phyloP scores from a whole-genome alignment of 2,888 invertebrate genomes.

The Pasiphila rectangulata region DNA sequence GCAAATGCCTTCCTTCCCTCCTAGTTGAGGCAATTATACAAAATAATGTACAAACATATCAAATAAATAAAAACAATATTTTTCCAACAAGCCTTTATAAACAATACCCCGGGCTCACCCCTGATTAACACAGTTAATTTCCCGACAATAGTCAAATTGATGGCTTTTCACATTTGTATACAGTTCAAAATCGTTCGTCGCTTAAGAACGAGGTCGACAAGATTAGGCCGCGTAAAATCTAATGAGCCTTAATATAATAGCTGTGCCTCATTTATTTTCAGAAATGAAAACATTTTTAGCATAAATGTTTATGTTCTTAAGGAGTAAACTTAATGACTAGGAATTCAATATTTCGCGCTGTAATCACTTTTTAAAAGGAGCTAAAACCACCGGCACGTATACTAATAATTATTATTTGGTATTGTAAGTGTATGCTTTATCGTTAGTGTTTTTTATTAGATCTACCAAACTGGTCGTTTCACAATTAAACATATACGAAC shows the following conservation, averaged over 20 bases:
- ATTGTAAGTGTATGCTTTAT: no score
- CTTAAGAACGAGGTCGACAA: conserved; percentile 42
- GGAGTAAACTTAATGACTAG: conserved; percentile 1
- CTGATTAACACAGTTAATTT: conserved; percentile 55
- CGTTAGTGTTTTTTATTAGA: no score
- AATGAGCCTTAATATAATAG: conserved; percentile 65
- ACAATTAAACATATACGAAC: no score
- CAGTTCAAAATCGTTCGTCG: conserved; percentile 54
- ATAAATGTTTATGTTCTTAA: conserved; percentile 17
- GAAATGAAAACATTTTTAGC: conserved; percentile 30
- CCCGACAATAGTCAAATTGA: conserved; percentile 48
- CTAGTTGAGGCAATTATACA: no score
- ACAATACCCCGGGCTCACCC: conserved; percentile 4
- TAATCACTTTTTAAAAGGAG: background rate
- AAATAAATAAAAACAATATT: conserved; percentile 7
- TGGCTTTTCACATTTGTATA: conserved; percentile 55
- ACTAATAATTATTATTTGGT: no score
- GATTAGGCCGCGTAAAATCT: conserved; percentile 62
- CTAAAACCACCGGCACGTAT: no score
- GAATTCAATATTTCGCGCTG: background rate
- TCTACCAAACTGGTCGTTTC: no score
- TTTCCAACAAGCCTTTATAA: background rate
- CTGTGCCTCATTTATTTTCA: conserved; percentile 55
- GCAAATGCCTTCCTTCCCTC: no score
- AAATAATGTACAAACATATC: no score